Conservation (phyloP, 2,888 invertebrate species). For the Euproctis similis region DNA sequence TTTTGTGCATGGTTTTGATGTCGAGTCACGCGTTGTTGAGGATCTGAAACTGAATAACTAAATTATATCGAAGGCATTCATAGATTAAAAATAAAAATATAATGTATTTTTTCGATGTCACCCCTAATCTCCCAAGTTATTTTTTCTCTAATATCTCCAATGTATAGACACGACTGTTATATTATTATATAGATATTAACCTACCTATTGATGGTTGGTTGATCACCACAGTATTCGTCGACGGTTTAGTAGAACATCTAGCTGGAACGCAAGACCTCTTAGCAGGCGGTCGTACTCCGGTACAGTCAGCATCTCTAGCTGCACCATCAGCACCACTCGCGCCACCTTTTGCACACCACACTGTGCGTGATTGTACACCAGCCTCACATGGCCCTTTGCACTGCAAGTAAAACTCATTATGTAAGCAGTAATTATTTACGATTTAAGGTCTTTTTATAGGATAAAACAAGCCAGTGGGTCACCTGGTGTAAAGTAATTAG, state of each 20-base stretch:
- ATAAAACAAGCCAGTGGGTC: too few species aligned
- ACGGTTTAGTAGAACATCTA: conserved; percentile 47
- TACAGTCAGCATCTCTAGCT: conserved; percentile 57
- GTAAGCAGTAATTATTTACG: too few species aligned
- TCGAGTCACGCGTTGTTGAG: conserved; percentile 61
- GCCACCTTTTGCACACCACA: conserved; percentile 70
- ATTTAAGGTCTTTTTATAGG: too few species aligned
- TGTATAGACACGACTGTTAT: too few species aligned
- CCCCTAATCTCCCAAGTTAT: too few species aligned
- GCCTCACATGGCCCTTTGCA: conserved; percentile 69
- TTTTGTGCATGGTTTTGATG: conserved; percentile 57
- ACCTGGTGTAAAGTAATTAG: too few species aligned
- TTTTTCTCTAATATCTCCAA: too few species aligned
- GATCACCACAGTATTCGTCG: conserved; percentile 36
- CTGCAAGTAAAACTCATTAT: conserved; percentile 22
- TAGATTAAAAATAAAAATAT: too few species aligned
- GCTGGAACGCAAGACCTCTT: conserved; percentile 52
- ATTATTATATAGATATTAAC: conserved; percentile 5
- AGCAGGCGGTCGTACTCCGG: conserved; percentile 64
- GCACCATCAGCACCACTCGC: conserved; percentile 49
- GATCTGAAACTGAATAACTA: conserved; percentile 45
- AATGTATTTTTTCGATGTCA: too few species aligned
- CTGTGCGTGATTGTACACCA: conserved; percentile 68
- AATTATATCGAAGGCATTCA: too few species aligned
- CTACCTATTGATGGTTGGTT: conserved; percentile 36